Percentiles rank a stretch among this genome's conserved stretches.
phyloP scores from a whole-genome alignment of 2,888 invertebrate genomes.

The Platypus cylindrus region DNA sequence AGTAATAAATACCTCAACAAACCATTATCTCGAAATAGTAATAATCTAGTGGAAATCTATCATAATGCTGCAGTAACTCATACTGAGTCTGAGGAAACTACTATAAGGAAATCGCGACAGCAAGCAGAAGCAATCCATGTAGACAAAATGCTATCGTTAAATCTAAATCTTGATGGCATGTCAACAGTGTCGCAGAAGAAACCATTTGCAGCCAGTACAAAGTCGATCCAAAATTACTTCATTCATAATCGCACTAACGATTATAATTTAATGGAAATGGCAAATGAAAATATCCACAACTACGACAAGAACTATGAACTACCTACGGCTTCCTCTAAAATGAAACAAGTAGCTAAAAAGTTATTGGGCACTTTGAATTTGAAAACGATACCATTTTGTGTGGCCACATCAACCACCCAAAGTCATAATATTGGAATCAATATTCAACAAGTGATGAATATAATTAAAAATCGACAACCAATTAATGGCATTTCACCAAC shows the following conservation, averaged over 20 bases:
- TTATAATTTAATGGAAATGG: constrained; percentile 21
- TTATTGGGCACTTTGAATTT: constrained; percentile 35
- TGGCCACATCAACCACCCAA: constrained; percentile 46
- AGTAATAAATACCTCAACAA: constrained; percentile 9
- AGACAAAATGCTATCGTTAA: constrained; percentile 3
- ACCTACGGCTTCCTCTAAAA: constrained; percentile 53
- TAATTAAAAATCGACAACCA: constrained; percentile 21
- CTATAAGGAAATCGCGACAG: constrained; percentile 14
- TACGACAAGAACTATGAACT: constrained; percentile 40
- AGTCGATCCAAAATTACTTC: background rate
- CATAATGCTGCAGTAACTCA: constrained; percentile 30
- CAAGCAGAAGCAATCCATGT: constrained; percentile 13
- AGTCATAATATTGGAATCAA: constrained; percentile 54
- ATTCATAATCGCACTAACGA: background rate
- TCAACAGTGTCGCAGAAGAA: background rate
- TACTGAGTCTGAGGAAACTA: constrained; percentile 30
- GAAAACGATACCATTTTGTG: constrained; percentile 46
- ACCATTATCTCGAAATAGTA: constrained; percentile 8
- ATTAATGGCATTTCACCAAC: constrained; percentile 33
- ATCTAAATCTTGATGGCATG: constrained; percentile 4
- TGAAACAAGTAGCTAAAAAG: constrained; percentile 47
- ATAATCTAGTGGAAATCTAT: constrained; percentile 33
- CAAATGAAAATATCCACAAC: constrained; percentile 17
- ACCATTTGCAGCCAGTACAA: background rate
- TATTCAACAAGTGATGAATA: constrained; percentile 46